phyloP scores from a whole-genome alignment of 2,797 vertebrate genomes.

The Thaleichthys pacificus region DNA sequence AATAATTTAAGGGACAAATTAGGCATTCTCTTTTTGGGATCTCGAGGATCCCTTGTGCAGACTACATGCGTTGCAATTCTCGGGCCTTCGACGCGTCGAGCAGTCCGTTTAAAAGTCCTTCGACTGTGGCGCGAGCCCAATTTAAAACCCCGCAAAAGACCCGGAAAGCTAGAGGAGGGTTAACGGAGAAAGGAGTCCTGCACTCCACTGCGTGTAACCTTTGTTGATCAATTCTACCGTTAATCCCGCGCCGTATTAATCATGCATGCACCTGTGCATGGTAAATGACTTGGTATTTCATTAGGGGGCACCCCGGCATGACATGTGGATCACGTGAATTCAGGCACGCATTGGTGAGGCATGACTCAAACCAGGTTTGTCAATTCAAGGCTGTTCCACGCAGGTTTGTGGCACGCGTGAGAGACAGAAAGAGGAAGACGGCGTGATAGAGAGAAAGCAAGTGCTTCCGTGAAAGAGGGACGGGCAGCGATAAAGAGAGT shows the following conservation, averaged over 20 bases:
- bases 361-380: conserved; percentile 10
- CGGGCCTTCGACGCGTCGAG: conserved; percentile 34
- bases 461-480: background rate
- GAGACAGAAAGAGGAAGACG: background rate
- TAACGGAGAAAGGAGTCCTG: conserved; percentile 24
- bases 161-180: conserved; percentile 43
- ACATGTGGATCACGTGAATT: conserved; percentile 28
- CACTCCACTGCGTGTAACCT: conserved; percentile 63
- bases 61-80: background rate
- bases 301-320: conserved; percentile 42
- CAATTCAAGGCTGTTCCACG: background rate
- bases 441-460: background rate
- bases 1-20: background rate
- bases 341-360: background rate
- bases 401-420: background rate
- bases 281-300: conserved; percentile 44
- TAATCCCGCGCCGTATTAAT: conserved; percentile 62
- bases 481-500: background rate
- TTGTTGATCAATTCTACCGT: conserved; percentile 50
- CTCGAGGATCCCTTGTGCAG: conserved; percentile 14
- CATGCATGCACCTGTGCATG: conserved; percentile 55
- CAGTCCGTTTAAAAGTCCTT: conserved; percentile 57
- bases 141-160: conserved; percentile 41
- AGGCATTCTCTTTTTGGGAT: conserved; percentile 7
- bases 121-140: conserved; percentile 45